Base-by-base conservation (phyloP, 1,140 invertebrate genomes). In the Dolichoris vasculosae region DNA sequence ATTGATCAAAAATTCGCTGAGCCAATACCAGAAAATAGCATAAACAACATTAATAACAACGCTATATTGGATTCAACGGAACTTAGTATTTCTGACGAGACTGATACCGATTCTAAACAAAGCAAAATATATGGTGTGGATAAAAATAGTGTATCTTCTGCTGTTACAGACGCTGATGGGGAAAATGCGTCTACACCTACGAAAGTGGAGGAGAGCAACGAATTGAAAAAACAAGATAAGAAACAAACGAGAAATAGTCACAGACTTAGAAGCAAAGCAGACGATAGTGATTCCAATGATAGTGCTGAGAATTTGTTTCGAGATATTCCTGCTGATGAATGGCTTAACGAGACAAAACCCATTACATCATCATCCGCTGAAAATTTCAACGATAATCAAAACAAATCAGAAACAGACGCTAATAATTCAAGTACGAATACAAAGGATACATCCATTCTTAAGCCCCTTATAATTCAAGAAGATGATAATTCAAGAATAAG, bases 61-160 rank as follows among this genome's bases (percentile, higher is more conserved):
- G 73, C 64, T 69, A 35, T 13, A 30, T 82, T 69, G 35, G 59
- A 81, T n/a, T 32, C n/a, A 51, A 69, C 35, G 80, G 79, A 86
- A 23, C 46, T 46, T 73, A 43, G 69, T 20, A 77, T 82, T 78
- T 6, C 32, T 63, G 30, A 75, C 63, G 59, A 81, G 1, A 82
- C 35, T 73, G 76, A 85, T 63, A 77, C 23, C 20, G 35, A 86
- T 46, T 76, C 48, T 76, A 77, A 85, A 67, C 40, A 80, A 64
- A 75, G 20, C n/a, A 55, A 81, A 80, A 69, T 84, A 43, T 59
- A n/a, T 64, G 55, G 51, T 46, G 48, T 59, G 48, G 86, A 87
- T 90, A 88, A 90, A 88, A 75, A 78, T 87, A 81, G 35, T 71
- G 43, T 84, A 86, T 85, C 76, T 88, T 86, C 81, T 73, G 75